Evolutionary conservation across 1,140 invertebrate genomes (phyloP).

Genomic region (Tenebrio molitor): DNA sequence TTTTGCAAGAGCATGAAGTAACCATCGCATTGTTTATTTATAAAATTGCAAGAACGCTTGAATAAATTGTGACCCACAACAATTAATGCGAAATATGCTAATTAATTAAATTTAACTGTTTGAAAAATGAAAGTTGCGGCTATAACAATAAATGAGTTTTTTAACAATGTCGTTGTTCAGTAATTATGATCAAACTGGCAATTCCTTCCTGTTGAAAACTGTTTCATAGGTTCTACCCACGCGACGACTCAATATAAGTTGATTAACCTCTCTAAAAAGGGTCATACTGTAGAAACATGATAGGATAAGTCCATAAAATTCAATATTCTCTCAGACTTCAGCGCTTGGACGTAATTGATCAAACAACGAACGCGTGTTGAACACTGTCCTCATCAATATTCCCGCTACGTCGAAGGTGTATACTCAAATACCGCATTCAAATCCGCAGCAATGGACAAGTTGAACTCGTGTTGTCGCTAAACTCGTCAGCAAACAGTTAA

Average conservation of each 20-base stretch:
- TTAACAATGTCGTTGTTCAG: too few species aligned
- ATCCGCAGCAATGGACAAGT: constrained; percentile 11
- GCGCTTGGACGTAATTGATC: too few species aligned
- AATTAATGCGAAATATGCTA: neutral
- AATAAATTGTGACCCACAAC: constrained; percentile 18
- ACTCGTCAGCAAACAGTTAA: constrained; percentile 33
- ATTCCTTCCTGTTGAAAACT: constrained; percentile 14
- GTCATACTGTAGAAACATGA: constrained; percentile 23
- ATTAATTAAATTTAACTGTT: constrained; percentile 18
- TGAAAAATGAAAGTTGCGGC: constrained; percentile 8
- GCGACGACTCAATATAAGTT: neutral
- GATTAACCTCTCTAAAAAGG: constrained; percentile 12
- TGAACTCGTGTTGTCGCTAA: constrained; percentile 12
- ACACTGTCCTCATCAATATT: constrained; percentile 25
- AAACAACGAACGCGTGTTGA: too few species aligned
- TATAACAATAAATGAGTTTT: too few species aligned
- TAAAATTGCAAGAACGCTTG: constrained; percentile 5
- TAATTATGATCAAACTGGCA: neutral
- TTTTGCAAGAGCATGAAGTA: constrained; percentile 1
- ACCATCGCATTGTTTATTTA: neutral
- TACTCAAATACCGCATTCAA: too few species aligned
- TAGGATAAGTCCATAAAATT: too few species aligned
- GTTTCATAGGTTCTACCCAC: constrained; percentile 2
- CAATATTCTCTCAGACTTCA: neutral
- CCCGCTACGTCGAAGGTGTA: neutral